A percentile compares a stretch with the other conserved stretches of the same genome.
phyloP scores from a whole-genome alignment of 1,140 invertebrate species.

The Amyelois transitella region DNA sequence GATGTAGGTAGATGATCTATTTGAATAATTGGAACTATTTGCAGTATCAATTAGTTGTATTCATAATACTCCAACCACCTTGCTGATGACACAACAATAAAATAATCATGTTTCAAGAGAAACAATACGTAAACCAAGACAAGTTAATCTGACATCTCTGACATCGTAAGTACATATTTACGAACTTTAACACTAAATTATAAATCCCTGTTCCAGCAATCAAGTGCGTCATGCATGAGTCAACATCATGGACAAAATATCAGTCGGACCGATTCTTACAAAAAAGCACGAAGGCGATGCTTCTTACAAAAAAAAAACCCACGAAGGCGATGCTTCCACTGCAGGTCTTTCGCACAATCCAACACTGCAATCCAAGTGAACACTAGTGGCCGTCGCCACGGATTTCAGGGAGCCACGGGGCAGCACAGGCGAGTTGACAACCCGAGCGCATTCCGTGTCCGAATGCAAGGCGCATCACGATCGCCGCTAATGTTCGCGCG shows the following conservation, averaged over 20 bases:
- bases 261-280: slow-evolving; percentile 52
- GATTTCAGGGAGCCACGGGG: slow-evolving; percentile 44
- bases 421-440: slow-evolving; percentile 33
- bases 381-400: slow-evolving; percentile 34
- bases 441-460: slow-evolving; percentile 49
- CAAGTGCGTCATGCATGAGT: slow-evolving; percentile 69
- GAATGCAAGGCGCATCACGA: slow-evolving; percentile 54
- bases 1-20: not conserved
- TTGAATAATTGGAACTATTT: not conserved
- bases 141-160: too few species aligned
- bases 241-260: slow-evolving; percentile 66
- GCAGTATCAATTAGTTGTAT: not conserved
- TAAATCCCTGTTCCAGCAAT: slow-evolving; percentile 58
- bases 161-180: slow-evolving; percentile 11
- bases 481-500: slow-evolving; percentile 41
- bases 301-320: too few species aligned
- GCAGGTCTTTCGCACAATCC: slow-evolving; percentile 54
- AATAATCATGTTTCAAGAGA: not conserved
- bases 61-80: not conserved
- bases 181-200: slow-evolving; percentile 24
- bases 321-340: not conserved
- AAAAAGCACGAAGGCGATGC: slow-evolving; percentile 14
- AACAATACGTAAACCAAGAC: not conserved
- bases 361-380: slow-evolving; percentile 72
- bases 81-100: not conserved